A percentile compares a stretch with the other conserved stretches of the same genome.
Conservation (phyloP, 1,140 invertebrate genomes). For the Macrobrachium rosenbergii region DNA sequence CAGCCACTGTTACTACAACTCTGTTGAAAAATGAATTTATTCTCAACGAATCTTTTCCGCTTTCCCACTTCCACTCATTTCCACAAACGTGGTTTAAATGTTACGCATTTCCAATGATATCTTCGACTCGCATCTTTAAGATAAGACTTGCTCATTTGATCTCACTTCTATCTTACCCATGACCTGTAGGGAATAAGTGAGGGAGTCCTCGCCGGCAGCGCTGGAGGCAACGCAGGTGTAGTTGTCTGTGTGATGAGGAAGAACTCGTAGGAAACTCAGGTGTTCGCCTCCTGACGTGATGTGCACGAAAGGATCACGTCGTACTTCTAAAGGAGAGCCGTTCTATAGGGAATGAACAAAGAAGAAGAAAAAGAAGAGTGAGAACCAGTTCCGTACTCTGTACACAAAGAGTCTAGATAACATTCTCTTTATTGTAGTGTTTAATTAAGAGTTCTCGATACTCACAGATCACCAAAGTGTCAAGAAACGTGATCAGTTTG, state of each 20-base stretch:
- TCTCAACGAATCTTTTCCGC: no score
- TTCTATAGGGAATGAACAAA: constrained; percentile 29
- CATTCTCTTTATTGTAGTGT: no score
- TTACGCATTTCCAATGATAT: background rate
- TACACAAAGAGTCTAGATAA: no score
- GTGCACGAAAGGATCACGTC: constrained; percentile 52
- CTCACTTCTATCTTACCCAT: constrained; percentile 17
- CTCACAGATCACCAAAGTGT: no score
- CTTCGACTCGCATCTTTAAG: background rate
- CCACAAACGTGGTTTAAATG: no score
- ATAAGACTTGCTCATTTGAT: background rate
- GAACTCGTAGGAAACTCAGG: constrained; percentile 46
- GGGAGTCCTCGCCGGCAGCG: constrained; percentile 69
- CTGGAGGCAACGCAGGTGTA: constrained; percentile 70
- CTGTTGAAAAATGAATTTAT: no score
- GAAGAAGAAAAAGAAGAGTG: background rate
- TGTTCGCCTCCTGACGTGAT: constrained; percentile 35
- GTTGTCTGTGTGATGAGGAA: constrained; percentile 60
- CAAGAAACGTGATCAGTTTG: no score
- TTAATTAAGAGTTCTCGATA: no score
- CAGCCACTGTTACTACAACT: no score
- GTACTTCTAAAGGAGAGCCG: constrained; percentile 16
- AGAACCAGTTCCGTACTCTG: no score
- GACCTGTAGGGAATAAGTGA: constrained; percentile 30
- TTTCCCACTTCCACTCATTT: no score